Conservation (phyloP, 2,113 vertebrate genomes). For the Barbus barbus region DNA sequence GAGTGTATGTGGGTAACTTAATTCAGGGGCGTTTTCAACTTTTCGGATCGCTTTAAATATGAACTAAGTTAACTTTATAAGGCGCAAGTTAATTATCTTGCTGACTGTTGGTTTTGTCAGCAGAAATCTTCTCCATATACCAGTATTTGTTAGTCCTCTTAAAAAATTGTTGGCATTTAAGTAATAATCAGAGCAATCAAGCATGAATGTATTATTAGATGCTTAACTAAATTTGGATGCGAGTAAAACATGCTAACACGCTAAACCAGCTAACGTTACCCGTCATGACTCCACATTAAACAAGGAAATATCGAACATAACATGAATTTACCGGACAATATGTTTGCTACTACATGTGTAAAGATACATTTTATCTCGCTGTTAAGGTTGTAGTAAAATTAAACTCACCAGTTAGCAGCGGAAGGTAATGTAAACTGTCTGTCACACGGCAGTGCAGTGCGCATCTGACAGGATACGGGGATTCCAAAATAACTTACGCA, state of each 20-base stretch:
- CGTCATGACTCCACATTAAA: not conserved
- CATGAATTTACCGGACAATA: not conserved
- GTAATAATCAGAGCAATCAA: not conserved
- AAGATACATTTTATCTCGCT: not conserved
- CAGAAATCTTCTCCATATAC: not conserved
- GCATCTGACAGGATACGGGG: not conserved
- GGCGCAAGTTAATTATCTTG: too few species aligned
- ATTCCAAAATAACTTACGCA: conserved; percentile 1
- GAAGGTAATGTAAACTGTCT: not conserved
- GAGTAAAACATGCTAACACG: conserved; percentile 27
- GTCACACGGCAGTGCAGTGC: not conserved
- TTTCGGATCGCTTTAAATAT: not conserved
- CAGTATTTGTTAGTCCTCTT: not conserved
- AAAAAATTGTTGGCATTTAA: not conserved
- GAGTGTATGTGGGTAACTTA: not conserved
- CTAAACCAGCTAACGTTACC: not conserved
- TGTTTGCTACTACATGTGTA: not conserved
- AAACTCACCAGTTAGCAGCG: not conserved
- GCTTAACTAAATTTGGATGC: not conserved
- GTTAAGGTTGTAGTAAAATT: not conserved
- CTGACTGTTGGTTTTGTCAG: not conserved
- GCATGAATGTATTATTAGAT: not conserved
- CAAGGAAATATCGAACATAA: not conserved
- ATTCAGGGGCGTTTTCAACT: not conserved
- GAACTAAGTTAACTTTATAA: too few species aligned